A percentile compares a stretch with the other conserved stretches of the same genome.
Evolutionary conservation across 2,113 vertebrate genomes (phyloP).

Genomic region (Arizona elegans): DNA sequence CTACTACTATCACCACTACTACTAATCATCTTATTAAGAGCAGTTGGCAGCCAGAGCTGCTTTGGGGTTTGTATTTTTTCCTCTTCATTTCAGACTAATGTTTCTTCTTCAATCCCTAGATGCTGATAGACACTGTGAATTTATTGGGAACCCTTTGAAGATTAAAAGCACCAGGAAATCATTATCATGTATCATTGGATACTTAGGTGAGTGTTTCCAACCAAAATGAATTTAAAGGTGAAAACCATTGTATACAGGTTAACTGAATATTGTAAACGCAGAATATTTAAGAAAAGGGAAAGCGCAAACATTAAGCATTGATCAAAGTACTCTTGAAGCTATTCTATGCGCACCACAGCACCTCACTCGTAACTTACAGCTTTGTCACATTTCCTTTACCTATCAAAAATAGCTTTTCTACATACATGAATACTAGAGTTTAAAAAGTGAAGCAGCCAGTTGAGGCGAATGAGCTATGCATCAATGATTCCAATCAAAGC

Average conservation of each 20-base stretch:
- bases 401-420: background rate
- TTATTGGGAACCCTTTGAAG: conserved; percentile 84
- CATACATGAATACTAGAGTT: background rate
- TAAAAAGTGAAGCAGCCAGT: background rate
- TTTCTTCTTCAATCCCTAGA: conserved; percentile 77
- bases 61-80: background rate
- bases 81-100: background rate
- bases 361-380: background rate
- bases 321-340: background rate
- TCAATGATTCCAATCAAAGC: background rate
- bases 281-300: background rate
- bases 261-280: background rate
- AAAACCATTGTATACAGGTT: background rate
- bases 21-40: background rate
- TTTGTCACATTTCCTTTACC: background rate
- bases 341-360: background rate
- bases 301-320: background rate
- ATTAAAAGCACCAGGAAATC: conserved; percentile 88
- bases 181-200: conserved; percentile 91
- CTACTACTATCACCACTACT: no score
- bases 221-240: background rate
- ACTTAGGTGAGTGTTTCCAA: conserved; percentile 81
- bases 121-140: conserved; percentile 88
- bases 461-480: background rate
- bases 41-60: background rate